phyloP scores from a whole-genome alignment of 2,888 invertebrate species.

The Rambutsinella grinnellia region DNA sequence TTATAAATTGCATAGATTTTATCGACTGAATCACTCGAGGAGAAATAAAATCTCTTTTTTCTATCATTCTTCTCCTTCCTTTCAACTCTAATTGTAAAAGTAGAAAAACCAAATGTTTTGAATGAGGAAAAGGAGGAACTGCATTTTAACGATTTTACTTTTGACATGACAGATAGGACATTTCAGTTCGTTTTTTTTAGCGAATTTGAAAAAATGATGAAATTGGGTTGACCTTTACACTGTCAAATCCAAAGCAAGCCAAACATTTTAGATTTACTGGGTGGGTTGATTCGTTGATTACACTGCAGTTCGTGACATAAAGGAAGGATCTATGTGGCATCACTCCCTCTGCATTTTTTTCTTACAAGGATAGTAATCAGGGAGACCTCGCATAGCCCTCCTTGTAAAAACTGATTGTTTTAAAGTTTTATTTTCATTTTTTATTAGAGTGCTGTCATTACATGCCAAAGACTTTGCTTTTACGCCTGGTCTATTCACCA shows the following conservation, averaged over 20 bases:
- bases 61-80: too few relatives aligned
- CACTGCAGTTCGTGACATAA: background rate
- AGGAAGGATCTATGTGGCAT: background rate
- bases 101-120: too few relatives aligned
- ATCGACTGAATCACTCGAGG: too few relatives aligned
- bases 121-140: background rate
- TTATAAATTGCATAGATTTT: too few relatives aligned
- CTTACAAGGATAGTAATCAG: conserved; percentile 32
- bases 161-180: conserved; percentile 13
- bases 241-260: conserved; percentile 55
- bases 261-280: conserved; percentile 33
- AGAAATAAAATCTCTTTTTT: too few relatives aligned
- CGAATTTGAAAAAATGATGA: conserved; percentile 4
- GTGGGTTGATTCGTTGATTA: conserved; percentile 9
- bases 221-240: conserved; percentile 35
- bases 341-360: conserved; percentile 30
- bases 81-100: too few relatives aligned
- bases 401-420: background rate
- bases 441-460: conserved; percentile 30
- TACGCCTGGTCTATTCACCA: conserved; percentile 41
- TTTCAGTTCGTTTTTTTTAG: conserved; percentile 1
- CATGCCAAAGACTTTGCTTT: conserved; percentile 25
- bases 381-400: conserved; percentile 44
- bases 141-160: conserved; percentile 4
- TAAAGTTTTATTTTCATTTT: conserved; percentile 1